A percentile compares a stretch with the other conserved stretches of the same genome.
Conservation (phyloP, 2,888 invertebrate species). For the Limnephilus auricula region DNA sequence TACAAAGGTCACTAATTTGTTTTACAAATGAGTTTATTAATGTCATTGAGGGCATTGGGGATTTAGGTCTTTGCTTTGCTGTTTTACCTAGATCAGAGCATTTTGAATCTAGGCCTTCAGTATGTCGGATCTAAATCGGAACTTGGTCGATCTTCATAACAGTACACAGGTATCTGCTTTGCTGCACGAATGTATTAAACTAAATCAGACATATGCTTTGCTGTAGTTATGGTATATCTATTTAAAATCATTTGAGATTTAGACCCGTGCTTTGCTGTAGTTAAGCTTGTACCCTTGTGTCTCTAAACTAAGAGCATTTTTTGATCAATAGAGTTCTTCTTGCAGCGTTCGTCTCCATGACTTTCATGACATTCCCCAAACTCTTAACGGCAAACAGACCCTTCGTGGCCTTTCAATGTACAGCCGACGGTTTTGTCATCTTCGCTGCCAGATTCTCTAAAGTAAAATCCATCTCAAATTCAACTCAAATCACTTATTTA, state of each 20-base stretch:
- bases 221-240: background rate
- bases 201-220: background rate
- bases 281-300: background rate
- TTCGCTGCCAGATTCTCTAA: background rate
- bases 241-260: background rate
- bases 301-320: background rate
- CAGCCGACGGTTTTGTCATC: background rate
- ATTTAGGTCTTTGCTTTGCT: background rate
- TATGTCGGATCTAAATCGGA: background rate
- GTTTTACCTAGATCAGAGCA: background rate
- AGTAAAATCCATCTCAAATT: background rate
- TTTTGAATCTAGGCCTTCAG: background rate
- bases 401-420: background rate
- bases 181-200: too few relatives aligned
- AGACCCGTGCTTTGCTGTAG: background rate
- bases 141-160: too few relatives aligned
- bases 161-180: too few relatives aligned
- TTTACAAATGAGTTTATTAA: background rate
- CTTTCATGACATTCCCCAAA: background rate
- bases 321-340: background rate
- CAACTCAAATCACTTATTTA: background rate
- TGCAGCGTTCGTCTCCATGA: background rate
- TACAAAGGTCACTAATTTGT: background rate
- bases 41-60: background rate
- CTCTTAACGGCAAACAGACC: constrained; percentile 9